Evolutionary conservation across 2,113 vertebrate genomes (phyloP), one percentile per base, ranked within the genome.

Genomic region (Ornithorhynchus anatinus): DNA sequence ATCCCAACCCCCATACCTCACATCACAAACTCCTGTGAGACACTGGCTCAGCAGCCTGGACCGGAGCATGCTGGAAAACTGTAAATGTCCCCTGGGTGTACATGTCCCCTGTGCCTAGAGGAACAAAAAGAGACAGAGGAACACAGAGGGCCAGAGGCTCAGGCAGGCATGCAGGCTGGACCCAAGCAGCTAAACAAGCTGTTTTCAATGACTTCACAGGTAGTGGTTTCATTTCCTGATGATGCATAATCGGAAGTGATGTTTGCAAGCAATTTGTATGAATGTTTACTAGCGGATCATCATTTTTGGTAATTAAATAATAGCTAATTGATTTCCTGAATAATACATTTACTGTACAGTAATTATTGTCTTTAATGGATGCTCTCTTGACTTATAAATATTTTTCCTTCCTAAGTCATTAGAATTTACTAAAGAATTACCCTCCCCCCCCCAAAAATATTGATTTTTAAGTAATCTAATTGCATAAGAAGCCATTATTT

Each of bases 251-350:
- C 66, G 79, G 67, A 80, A 82, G 37, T 75, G 72, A 65, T 85
- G 81, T 81, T 85, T 88, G 53, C 85, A 81, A 85, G 75, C 80
- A 85, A 77, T 70, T 36, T 61, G 53, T 77, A 68, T 38, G 80
- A 86, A 64, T 92, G 86, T 85, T 86, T 91, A 66, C 89, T 84
- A 93, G 91, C 72, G 65, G 84, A 87, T 92, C 79, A 88, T 88
- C 86, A 92, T 93, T 92, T 89, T 86, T 87, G 77, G 90, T 91
- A 92, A 93, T 93, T 93, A 93, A 92, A 90, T 92, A 88, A 84
- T 85, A 92, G 90, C 92, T 93, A 93, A 91, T 92, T 92, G 20
- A 54, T 88, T 90, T 90, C 82, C 90, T 5, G 72, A 88, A 89
- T 83, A 87, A 84, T 89, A 76, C 59, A 87, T 84, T 91, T 91